Evolutionary conservation across 2,797 vertebrate genomes (phyloP).

Genomic region (Sebastiscus albofasciatus): DNA sequence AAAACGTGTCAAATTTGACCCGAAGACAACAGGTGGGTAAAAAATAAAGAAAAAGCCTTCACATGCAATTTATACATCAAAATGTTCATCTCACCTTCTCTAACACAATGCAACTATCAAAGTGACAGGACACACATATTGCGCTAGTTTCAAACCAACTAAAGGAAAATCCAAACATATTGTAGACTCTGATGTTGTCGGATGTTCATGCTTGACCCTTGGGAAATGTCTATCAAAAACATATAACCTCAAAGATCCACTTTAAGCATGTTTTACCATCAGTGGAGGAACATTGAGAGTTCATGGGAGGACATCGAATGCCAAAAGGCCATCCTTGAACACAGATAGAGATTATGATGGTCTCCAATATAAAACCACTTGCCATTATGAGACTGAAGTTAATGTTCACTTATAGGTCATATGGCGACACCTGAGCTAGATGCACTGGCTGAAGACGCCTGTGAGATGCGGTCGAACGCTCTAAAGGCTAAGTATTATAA

Average conservation of each 20-base stretch:
- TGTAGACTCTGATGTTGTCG: not conserved
- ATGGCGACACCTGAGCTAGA: too few relatives aligned
- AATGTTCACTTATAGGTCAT: rapidly evolving
- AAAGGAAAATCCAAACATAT: not conserved
- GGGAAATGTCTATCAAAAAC: not conserved
- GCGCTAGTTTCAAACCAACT: not conserved
- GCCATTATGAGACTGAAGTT: too few relatives aligned
- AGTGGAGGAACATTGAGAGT: not conserved
- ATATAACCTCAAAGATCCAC: not conserved
- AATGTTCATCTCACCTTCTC: too few relatives aligned
- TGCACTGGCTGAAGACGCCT: not conserved
- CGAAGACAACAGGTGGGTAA: too few relatives aligned
- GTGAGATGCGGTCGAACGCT: rapidly evolving
- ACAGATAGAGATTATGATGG: rapidly evolving
- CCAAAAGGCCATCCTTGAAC: not conserved
- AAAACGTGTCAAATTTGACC: too few relatives aligned
- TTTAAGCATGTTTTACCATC: not conserved
- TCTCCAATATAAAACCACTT: not conserved
- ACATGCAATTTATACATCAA: too few relatives aligned
- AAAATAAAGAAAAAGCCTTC: not conserved
- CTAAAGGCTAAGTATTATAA: too few relatives aligned
- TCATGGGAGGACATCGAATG: not conserved
- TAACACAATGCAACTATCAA: not conserved
- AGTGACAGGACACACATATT: not conserved
- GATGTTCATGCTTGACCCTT: not conserved